These are phyloP conservation scores for Megalurothrips usitatus DNA, from an alignment of 2,888 invertebrate genomes.

Conservation along the genomic window DNA sequence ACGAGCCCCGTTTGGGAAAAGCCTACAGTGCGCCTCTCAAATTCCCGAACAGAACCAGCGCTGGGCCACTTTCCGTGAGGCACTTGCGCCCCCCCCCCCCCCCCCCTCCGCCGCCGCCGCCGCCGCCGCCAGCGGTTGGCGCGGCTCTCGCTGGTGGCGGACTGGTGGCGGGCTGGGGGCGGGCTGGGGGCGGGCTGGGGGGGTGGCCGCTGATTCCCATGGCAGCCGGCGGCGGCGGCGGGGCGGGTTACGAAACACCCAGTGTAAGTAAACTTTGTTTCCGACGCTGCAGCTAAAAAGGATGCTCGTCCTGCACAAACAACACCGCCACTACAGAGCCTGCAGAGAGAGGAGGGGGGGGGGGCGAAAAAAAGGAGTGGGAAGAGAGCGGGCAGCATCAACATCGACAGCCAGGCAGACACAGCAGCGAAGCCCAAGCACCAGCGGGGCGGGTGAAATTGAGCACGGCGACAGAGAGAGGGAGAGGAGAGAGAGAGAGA, in stretches of 20 bases:
- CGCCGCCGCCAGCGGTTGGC: too few species aligned
- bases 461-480: background rate
- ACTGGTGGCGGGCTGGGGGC: too few species aligned
- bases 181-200: too few species aligned
- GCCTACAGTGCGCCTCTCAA: too few species aligned
- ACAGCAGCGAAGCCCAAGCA: too few species aligned
- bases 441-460: background rate
- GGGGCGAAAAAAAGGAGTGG: background rate
- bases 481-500: background rate
- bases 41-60: too few species aligned
- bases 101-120: too few species aligned
- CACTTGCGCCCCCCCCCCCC: too few species aligned
- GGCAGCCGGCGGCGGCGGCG: background rate
- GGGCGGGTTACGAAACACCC: background rate
- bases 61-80: too few species aligned
- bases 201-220: background rate
- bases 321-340: background rate
- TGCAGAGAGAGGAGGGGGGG: background rate
- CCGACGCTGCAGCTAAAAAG: conserved; percentile 20
- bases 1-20: too few species aligned
- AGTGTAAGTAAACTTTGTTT: conserved; percentile 27
- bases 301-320: conserved; percentile 14
- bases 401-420: background rate
- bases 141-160: too few species aligned
- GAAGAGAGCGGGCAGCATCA: background rate